Percentiles rank a stretch among this genome's conserved stretches.
Conservation (phyloP, 2,888 invertebrate genomes). For the Lepidonotus clava region DNA sequence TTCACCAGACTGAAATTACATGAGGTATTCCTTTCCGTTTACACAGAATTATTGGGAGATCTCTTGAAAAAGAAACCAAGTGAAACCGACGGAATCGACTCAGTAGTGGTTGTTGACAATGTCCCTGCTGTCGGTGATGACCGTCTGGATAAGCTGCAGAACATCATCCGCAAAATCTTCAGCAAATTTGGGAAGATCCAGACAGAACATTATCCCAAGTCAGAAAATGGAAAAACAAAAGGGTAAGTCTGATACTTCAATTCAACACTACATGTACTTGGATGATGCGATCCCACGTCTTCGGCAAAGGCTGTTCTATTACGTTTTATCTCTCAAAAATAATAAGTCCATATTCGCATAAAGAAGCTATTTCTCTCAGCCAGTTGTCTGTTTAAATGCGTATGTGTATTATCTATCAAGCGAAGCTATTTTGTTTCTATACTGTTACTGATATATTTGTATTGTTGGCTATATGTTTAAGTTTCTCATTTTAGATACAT, state of each 20-base stretch:
- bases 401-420: no score
- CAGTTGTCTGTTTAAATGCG: no score
- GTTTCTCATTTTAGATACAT: slow-evolving; percentile 84
- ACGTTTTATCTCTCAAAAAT: no score
- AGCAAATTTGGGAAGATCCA: slow-evolving; percentile 92
- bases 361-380: no score
- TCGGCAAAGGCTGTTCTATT: no score
- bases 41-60: slow-evolving; percentile 93
- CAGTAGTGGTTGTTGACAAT: slow-evolving; percentile 97
- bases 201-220: slow-evolving; percentile 93
- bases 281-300: no score
- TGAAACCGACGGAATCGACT: slow-evolving; percentile 97
- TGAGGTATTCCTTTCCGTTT: background rate
- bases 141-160: slow-evolving; percentile 93
- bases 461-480: background rate
- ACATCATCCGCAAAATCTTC: slow-evolving; percentile 94
- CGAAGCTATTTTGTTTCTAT: no score
- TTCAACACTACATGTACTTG: background rate
- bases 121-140: slow-evolving; percentile 96
- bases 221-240: slow-evolving; percentile 90
- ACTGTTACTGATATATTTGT: no score
- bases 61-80: slow-evolving; percentile 92
- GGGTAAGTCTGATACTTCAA: slow-evolving; percentile 83
- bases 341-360: background rate
- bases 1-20: no score